Conservation (phyloP, 2,888 invertebrate genomes). For the Diachrysia chrysitis region DNA sequence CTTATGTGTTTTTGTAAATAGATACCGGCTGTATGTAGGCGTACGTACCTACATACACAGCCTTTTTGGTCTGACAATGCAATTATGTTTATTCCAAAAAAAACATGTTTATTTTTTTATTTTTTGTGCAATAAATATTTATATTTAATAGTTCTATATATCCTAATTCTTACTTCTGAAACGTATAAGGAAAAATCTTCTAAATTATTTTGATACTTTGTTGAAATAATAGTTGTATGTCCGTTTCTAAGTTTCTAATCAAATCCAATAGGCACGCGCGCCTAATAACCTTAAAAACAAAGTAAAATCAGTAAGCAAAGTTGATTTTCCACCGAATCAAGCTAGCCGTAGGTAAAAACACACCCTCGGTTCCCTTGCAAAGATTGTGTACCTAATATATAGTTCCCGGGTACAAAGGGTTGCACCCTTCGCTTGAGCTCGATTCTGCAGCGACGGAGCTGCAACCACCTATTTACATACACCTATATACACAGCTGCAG, state of each 20-base stretch:
- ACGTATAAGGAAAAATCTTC: no score
- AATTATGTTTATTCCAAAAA: neutral
- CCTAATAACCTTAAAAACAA: slow-evolving; percentile 11
- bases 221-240: no score
- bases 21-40: neutral
- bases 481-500: slow-evolving; percentile 49
- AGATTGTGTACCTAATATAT: slow-evolving; percentile 57
- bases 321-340: slow-evolving; percentile 40
- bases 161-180: no score
- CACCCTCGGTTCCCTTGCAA: slow-evolving; percentile 55
- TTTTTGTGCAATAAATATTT: no score
- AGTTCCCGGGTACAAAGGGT: slow-evolving; percentile 70
- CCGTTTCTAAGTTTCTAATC: neutral
- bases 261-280: neutral
- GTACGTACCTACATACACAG: neutral
- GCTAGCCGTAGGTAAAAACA: slow-evolving; percentile 47
- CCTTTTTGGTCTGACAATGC: neutral
- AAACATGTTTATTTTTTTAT: no score
- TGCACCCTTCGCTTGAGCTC: slow-evolving; percentile 80
- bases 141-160: no score
- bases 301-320: slow-evolving; percentile 21
- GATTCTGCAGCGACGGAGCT: slow-evolving; percentile 74
- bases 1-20: slow-evolving; percentile 38
- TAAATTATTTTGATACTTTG: no score
- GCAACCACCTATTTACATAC: slow-evolving; percentile 70